Conservation (phyloP, 2,113 vertebrate genomes). For the Zosterops borbonicus region DNA sequence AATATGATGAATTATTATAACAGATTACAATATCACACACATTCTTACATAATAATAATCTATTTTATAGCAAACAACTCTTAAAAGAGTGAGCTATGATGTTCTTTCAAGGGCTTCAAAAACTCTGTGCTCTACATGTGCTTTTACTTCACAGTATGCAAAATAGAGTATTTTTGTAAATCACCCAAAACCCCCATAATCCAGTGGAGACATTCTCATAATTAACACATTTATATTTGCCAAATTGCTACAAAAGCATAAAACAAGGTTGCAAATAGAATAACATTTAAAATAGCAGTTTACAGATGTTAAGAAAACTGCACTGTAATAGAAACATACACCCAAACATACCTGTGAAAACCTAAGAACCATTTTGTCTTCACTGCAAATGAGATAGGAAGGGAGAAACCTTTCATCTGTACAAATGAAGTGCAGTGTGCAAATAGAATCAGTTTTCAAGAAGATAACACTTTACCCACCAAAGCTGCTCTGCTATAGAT, state of each 20-base stretch:
- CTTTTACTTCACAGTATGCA: not conserved
- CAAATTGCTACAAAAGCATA: not conserved
- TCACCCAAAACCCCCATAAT: not conserved
- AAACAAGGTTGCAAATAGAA: not conserved
- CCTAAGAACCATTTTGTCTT: not conserved
- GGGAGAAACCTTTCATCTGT: not conserved
- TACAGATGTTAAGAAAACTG: not conserved
- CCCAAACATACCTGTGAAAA: not conserved
- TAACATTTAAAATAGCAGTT: not conserved
- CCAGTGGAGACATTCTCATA: not conserved
- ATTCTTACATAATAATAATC: not conserved
- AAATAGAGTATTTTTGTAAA: not conserved
- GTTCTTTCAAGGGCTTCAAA: not conserved
- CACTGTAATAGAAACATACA: not conserved
- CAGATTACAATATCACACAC: not conserved
- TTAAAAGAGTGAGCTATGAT: not conserved
- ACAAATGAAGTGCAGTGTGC: not conserved
- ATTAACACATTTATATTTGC: not conserved
- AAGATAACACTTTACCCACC: not conserved
- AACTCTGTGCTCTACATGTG: not conserved
- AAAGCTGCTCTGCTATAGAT: not conserved
- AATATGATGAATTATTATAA: not conserved
- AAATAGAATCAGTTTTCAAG: not conserved
- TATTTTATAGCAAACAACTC: not conserved
- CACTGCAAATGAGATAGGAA: not conserved